A percentile compares a stretch with the other conserved stretches of the same genome.
Evolutionary conservation across 2,113 vertebrate species (phyloP).

Genomic region (Aepyceros melampus): DNA sequence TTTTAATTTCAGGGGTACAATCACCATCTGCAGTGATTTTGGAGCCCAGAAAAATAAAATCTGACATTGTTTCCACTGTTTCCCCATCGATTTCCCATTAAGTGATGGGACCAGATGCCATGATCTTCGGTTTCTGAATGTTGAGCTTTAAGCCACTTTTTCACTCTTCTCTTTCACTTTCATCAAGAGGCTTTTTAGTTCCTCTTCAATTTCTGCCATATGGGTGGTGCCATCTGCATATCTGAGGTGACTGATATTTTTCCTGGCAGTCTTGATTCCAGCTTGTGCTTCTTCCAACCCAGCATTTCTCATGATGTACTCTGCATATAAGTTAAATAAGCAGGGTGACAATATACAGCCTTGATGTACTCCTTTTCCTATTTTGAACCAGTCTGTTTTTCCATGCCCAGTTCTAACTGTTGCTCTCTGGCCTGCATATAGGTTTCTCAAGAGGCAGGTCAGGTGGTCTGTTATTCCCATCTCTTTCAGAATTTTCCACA

Average conservation of each 20-base stretch:
- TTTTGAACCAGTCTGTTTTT: background rate
- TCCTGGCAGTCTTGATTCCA: background rate
- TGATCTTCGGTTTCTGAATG: background rate
- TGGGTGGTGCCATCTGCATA: background rate
- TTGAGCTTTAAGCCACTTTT: background rate
- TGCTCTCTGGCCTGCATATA: background rate
- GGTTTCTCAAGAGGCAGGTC: background rate
- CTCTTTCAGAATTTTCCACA: background rate
- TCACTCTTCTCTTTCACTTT: background rate
- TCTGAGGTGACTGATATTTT: background rate
- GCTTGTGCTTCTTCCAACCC: background rate
- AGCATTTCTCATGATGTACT: background rate
- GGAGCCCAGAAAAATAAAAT: background rate
- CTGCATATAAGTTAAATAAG: background rate
- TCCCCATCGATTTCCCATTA: background rate
- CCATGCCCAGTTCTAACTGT: background rate
- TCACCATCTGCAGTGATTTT: background rate
- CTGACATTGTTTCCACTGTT: background rate
- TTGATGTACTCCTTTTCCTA: background rate
- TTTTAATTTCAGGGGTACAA: background rate
- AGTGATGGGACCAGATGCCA: background rate
- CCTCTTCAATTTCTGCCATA: background rate
- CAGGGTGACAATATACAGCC: background rate
- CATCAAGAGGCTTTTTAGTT: background rate
- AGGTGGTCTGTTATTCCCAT: background rate